These are phyloP conservation scores for Apoda limacodes DNA, from an alignment of 2,888 invertebrate species.

Conservation along the genomic window DNA sequence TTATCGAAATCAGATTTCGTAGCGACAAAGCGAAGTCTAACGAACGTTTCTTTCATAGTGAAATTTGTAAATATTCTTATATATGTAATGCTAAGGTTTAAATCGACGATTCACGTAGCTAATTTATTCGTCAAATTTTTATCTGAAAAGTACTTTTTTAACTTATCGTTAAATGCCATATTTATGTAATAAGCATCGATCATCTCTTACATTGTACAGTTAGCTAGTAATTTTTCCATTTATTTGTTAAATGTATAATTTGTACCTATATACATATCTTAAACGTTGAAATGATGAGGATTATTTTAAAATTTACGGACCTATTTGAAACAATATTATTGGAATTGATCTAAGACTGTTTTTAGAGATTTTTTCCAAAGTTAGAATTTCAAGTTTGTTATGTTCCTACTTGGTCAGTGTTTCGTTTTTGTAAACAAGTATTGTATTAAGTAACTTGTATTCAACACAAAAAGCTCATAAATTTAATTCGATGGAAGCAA, in stretches of 20 bases:
- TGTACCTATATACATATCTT: conserved; percentile 49
- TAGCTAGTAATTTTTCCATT: conserved; percentile 20
- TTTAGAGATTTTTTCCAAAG: conserved; percentile 42
- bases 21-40: conserved; percentile 40
- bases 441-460: no score
- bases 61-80: conserved; percentile 68
- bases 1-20: conserved; percentile 50
- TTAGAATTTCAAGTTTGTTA: conserved; percentile 22
- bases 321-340: conserved; percentile 30
- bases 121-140: conserved; percentile 63
- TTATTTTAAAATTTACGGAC: conserved; percentile 9
- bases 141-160: conserved; percentile 58
- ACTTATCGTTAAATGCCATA: conserved; percentile 66
- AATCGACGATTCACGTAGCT: conserved; percentile 45
- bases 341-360: conserved; percentile 68
- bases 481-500: no score
- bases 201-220: conserved; percentile 36
- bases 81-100: conserved; percentile 28
- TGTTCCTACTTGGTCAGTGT: conserved; percentile 29
- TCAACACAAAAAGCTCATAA: no score
- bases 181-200: conserved; percentile 62
- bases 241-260: conserved; percentile 24
- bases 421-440: no score
- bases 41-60: conserved; percentile 64
- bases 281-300: conserved; percentile 26